phyloP scores from a whole-genome alignment of 2,797 vertebrate species.

The Lophius americanus region DNA sequence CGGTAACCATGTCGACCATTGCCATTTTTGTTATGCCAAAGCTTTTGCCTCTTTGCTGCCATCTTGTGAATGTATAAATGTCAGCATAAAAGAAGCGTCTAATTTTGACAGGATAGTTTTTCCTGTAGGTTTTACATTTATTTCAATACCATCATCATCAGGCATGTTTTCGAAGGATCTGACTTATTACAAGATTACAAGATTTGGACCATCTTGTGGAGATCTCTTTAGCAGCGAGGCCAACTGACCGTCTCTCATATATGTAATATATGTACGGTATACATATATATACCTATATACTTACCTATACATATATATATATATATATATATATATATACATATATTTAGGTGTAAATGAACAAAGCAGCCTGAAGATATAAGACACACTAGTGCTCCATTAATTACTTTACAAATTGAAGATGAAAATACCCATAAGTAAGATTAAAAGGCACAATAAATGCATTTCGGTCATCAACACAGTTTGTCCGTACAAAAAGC shows the following conservation, averaged over 20 bases:
- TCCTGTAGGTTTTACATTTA: neutral
- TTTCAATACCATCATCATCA: neutral
- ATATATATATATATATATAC: too few species aligned
- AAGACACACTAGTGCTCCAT: neutral
- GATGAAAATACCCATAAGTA: neutral
- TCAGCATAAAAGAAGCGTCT: too few species aligned
- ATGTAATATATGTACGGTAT: too few species aligned
- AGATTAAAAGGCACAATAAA: neutral
- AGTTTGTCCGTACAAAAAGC: too few species aligned
- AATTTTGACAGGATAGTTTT: neutral
- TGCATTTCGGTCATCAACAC: slow-evolving; percentile 3
- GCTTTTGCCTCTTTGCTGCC: too few species aligned
- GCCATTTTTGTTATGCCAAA: too few species aligned
- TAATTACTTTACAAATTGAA: neutral
- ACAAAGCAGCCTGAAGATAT: neutral
- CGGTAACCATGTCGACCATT: too few species aligned
- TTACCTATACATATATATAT: too few species aligned
- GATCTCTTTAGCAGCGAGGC: slow-evolving; percentile 24
- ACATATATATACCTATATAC: too few species aligned
- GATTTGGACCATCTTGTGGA: slow-evolving; percentile 15
- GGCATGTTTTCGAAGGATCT: neutral
- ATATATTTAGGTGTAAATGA: neutral
- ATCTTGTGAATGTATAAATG: too few species aligned
- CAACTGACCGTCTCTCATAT: too few species aligned
- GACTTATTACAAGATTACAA: neutral